phyloP scores from a whole-genome alignment of 2,888 invertebrate species.

The Hypolimnas misippus region DNA sequence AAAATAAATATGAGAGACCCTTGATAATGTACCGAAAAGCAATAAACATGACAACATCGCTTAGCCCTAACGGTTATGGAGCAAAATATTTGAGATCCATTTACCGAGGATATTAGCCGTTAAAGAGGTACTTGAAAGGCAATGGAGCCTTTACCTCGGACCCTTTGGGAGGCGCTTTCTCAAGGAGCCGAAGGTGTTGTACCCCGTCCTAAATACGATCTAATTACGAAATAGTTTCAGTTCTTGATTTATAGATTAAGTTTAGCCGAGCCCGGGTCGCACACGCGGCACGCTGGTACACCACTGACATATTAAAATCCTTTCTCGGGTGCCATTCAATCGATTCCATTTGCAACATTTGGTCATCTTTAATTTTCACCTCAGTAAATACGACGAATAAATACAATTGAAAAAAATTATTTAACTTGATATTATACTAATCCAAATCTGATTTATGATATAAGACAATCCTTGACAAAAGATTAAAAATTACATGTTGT shows the following conservation, averaged over 20 bases:
- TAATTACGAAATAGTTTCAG: constrained; percentile 85
- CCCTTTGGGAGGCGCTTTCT: constrained; percentile 76
- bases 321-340: constrained; percentile 49
- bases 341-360: constrained; percentile 40
- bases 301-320: constrained; percentile 74
- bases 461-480: too few species aligned
- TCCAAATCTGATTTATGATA: not conserved
- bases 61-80: constrained; percentile 67
- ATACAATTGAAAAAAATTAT: not conserved
- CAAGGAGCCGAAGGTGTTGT: constrained; percentile 80
- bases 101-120: constrained; percentile 81
- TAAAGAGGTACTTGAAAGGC: constrained; percentile 82
- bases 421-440: not conserved
- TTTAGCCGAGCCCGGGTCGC: constrained; percentile 67
- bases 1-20: constrained; percentile 42
- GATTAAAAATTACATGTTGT: too few species aligned
- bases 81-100: constrained; percentile 80
- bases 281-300: constrained; percentile 67
- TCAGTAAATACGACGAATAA: constrained; percentile 10
- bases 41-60: constrained; percentile 75
- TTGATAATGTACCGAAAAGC: constrained; percentile 53
- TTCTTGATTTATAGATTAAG: constrained; percentile 85
- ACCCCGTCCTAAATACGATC: constrained; percentile 82
- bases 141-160: constrained; percentile 74
- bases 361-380: too few species aligned